phyloP scores from a whole-genome alignment of 37 sponge, comb jelly and placozoan genomes.

The Halichondria panicea region DNA sequence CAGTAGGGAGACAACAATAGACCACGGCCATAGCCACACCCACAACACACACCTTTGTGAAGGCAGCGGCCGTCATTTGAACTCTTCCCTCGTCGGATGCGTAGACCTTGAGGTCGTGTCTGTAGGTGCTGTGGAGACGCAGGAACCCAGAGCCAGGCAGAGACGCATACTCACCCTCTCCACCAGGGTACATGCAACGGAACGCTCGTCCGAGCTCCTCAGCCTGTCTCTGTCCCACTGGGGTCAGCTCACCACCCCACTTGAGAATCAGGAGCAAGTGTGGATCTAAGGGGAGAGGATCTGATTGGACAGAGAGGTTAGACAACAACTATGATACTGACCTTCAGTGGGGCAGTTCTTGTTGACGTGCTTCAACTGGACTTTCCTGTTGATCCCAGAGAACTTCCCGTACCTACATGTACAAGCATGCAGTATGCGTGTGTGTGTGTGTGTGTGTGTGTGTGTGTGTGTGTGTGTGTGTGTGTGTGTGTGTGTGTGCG shows the following conservation, averaged over 20 bases:
- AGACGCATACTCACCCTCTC: constrained; percentile 77
- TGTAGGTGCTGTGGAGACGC: constrained; percentile 93
- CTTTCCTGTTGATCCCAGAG: constrained; percentile 79
- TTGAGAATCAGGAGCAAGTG: constrained; percentile 83
- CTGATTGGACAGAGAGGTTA: background rate
- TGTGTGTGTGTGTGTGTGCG: too few relatives aligned
- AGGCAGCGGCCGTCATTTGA: constrained; percentile 95
- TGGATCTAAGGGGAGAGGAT: constrained; percentile 20
- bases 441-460: too few relatives aligned
- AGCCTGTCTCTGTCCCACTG: constrained; percentile 74
- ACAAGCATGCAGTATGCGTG: too few relatives aligned
- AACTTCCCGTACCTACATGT: constrained; percentile 75
- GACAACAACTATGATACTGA: background rate
- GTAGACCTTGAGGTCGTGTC: constrained; percentile 97
- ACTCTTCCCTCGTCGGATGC: constrained; percentile 97
- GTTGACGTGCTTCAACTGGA: constrained; percentile 63
- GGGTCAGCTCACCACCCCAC: constrained; percentile 96
- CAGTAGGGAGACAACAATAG: background rate
- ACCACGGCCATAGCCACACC: background rate
- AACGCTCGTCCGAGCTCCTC: constrained; percentile 89
- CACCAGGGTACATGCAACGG: constrained; percentile 89
- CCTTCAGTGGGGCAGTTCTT: constrained; percentile 5
- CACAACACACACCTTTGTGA: constrained; percentile 89
- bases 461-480: too few relatives aligned
- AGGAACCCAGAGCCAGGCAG: constrained; percentile 90